Percentiles rank a stretch among this genome's conserved stretches.
Conservation (phyloP, 2,888 invertebrate genomes). For the Cataglyphis albicans region DNA sequence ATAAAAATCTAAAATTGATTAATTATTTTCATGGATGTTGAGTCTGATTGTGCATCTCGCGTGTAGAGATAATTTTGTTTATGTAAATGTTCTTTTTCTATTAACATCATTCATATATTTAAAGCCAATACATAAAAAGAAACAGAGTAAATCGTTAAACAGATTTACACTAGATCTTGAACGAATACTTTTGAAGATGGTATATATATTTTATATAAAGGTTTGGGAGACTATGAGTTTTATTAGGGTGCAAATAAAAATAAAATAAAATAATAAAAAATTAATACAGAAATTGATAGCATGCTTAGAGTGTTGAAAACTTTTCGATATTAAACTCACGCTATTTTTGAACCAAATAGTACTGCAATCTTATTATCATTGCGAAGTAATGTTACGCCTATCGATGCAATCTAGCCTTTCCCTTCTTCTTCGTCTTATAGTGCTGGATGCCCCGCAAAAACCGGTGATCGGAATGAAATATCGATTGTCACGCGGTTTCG, state of each 20-base stretch:
- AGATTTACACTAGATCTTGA: neutral
- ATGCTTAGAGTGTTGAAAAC: neutral
- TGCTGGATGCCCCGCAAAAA: conserved; percentile 43
- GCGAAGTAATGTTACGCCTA: neutral
- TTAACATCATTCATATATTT: neutral
- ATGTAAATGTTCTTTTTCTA: neutral
- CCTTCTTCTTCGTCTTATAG: neutral
- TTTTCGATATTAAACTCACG: neutral
- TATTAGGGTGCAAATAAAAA: neutral
- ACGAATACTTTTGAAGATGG: neutral
- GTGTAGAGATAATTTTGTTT: neutral
- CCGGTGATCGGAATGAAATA: conserved; percentile 65
- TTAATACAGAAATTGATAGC: neutral
- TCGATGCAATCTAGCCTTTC: neutral
- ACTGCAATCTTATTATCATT: conserved; percentile 1
- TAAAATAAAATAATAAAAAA: neutral
- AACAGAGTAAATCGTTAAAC: neutral
- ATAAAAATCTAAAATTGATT: conserved; percentile 24
- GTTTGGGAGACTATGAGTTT: neutral
- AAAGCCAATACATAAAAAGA: neutral
- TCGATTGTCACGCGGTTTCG: conserved; percentile 73
- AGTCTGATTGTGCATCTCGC: neutral
- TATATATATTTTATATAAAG: neutral
- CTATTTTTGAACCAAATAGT: neutral
- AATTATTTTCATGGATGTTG: conserved; percentile 10